Conservation (phyloP, 2,888 invertebrate genomes). For the Lasius platythorax region DNA sequence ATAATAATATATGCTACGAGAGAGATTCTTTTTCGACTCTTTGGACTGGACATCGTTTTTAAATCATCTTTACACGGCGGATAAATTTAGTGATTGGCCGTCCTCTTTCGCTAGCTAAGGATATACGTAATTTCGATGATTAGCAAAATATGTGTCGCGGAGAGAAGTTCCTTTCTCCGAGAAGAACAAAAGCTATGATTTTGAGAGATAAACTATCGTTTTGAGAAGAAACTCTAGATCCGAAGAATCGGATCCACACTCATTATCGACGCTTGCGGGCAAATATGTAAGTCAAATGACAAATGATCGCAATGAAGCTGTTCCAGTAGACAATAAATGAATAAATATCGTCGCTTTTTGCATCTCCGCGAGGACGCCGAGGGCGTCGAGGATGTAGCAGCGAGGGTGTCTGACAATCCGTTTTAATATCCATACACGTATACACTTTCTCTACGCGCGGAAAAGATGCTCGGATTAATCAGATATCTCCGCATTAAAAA, state of each 20-base stretch:
- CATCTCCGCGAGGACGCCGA: background rate
- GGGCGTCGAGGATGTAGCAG: background rate
- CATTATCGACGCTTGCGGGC: background rate
- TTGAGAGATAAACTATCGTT: background rate
- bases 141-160: background rate
- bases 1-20: background rate
- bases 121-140: background rate
- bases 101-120: conserved; percentile 4
- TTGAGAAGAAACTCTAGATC: background rate
- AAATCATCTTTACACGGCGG: background rate
- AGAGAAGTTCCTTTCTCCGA: background rate
- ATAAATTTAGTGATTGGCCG: background rate
- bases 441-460: background rate
- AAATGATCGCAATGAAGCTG: conserved; percentile 5
- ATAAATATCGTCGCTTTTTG: conserved; percentile 8
- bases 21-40: background rate
- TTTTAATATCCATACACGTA: conserved; percentile 32
- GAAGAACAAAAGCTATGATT: too few relatives aligned
- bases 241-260: background rate
- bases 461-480: conserved; percentile 12
- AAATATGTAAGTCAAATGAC: background rate
- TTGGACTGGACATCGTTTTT: background rate
- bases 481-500: conserved; percentile 5
- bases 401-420: conserved; percentile 37
- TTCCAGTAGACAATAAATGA: conserved; percentile 47